These are phyloP conservation scores for Theristus sp. DNA, from an alignment of 2,888 invertebrate genomes.

Conservation along the genomic window DNA sequence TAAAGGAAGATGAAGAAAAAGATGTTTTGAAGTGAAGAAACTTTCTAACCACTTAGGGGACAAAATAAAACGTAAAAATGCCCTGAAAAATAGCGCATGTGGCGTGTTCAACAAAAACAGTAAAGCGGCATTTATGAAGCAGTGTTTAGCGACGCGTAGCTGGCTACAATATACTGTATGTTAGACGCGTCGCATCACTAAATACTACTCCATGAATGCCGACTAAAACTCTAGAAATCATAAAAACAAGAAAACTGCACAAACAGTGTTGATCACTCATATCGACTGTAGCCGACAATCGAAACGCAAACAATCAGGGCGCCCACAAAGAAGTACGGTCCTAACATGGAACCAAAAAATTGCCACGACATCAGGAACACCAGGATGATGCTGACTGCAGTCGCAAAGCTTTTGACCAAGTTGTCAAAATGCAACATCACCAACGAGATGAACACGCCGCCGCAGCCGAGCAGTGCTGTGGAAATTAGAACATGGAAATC, in stretches of 20 bases:
- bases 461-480: constrained; percentile 20
- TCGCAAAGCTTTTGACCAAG: constrained; percentile 27
- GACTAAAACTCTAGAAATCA: too few species aligned
- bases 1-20: too few species aligned
- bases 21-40: too few species aligned
- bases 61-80: too few species aligned
- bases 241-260: too few species aligned
- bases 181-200: too few species aligned
- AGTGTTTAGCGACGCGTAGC: background rate
- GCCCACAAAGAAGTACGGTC: constrained; percentile 23
- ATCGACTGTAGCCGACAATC: constrained; percentile 27
- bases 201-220: too few species aligned
- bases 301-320: constrained; percentile 21
- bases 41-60: too few species aligned
- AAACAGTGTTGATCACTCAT: constrained; percentile 18
- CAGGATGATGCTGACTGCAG: constrained; percentile 26
- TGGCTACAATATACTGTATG: background rate
- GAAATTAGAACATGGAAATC: constrained; percentile 1
- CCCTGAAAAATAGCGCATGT: too few species aligned
- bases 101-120: too few species aligned
- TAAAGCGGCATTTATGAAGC: too few species aligned
- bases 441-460: constrained; percentile 28
- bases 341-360: constrained; percentile 19
- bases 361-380: constrained; percentile 17
- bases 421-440: constrained; percentile 30